Base-by-base conservation (phyloP, 1,140 invertebrate species). In the Drosophila mauritiana region DNA sequence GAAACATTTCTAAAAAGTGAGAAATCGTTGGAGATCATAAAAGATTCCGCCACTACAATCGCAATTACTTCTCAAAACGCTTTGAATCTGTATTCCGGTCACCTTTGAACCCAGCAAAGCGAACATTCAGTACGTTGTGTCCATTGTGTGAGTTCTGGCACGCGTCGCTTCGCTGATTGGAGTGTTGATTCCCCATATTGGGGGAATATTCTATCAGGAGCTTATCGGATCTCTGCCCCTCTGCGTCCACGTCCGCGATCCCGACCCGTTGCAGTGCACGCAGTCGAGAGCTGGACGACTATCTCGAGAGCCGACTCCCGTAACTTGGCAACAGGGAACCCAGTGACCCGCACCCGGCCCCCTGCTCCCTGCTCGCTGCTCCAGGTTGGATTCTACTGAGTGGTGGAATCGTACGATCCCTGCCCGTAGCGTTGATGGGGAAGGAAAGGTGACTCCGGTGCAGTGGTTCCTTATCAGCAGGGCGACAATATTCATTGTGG, bases 271-370 rank as follows among this genome's bases (percentile, higher is more conserved):
- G 65, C 64, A 70, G 52, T 70, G 42, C 68, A 70, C 68, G 68
- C 65, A 25, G 36, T 20, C 10, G 15, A 34, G 27, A 42, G 68
- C 65, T 72, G 68, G 36, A 12, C 52, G 52, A 39, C 65, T 57
- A 72, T 72, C 68, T 72, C 64, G 43, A 49, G 36, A 36, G 64
- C 1, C 65, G 34, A 27, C 36, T 70, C 51, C 67, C 67, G 53
- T 27, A 36, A 70, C 64, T 22, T 72, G 64, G 68, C 68, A 72
- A 72, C 68, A 72, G 43, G 63, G 40, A 70, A 15, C 65, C 46
- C 36, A 64, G 40, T 52, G 59, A 42, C 36, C 58, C 46, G 11
- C 8, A 31, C 36, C 20, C 40, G 42, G 45, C 63, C 17, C 11
- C 34, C 25, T 13, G 36, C 36, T 52, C 22, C 40, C 15, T 27